Base-by-base conservation (phyloP, 2,113 vertebrate species). In the Meles meles region DNA sequence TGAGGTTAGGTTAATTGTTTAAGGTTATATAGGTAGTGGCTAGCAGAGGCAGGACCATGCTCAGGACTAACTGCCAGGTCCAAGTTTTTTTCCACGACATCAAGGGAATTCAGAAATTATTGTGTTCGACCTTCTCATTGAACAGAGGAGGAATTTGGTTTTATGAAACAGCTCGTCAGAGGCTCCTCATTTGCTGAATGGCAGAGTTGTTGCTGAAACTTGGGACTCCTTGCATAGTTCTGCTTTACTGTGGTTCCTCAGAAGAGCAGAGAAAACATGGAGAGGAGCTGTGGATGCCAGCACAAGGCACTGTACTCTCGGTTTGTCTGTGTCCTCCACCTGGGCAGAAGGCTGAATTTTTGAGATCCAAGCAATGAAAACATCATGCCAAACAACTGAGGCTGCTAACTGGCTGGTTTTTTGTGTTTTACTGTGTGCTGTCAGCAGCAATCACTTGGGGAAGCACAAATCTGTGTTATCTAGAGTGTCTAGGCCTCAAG, bases 391-490 rank as follows among this genome's bases (percentile, higher is more conserved):
- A 57, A 39, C 80, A 96, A 80, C 87, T 17, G 74, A 96, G n/a
- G 52, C 55, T 93, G 89, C 83, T 96, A 61, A 85, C 49, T 90
- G 87, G 80, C 95, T 85, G 37, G 27, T 77, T 69, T 94, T 95
- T 71, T 49, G 31, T 86, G 37, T 93, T 52, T 83, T 83, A 65
- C 29, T 81, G 14, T 52, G 72, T 74, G 14, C 71, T 96, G 90
- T 95, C 82, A 95, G 89, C 71, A 96, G 65, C 52, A 74, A 3
- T 96, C 90, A 79, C 82, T 67, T 82, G n/a, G 71, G 77, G 90
- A 84, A 89, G 67, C 20, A 47, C 47, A 88, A 80, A 88, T 79
- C 59, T 77, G 47, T 94, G n/a, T 94, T 92, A 88, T 72, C 86
- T 92, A 59, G 55, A 96, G 74, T 90, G 42, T 81, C 89, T 92